Evolutionary conservation across 2,888 invertebrate species (phyloP), one percentile per base, ranked within the genome.

Genomic region (Orchesellides sinensis): DNA sequence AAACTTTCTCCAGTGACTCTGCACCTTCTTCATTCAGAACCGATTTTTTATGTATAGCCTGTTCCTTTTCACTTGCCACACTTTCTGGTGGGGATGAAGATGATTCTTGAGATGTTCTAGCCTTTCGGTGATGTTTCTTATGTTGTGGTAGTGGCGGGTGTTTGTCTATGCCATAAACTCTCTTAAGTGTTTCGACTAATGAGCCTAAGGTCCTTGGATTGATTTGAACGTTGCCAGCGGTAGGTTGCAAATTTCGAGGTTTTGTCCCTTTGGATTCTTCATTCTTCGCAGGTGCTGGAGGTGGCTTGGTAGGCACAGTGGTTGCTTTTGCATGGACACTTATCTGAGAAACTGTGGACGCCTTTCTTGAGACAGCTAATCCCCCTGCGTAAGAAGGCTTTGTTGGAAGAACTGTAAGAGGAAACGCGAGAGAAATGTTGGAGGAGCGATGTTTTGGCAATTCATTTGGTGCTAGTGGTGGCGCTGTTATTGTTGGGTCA

Each of bases 201-300:
- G 79, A 79, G n/a, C 70, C 79, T 4, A 79, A 27, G 2, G 70
- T 79, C n/a, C 70, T 29, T 6, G 79, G 79, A n/a, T 72, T 65
- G 14, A 54, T 70, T 4, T 79, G 52, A 0, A 17, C 27, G n/a
- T 25, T 21, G 14, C 40, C 40, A 40, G 17, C 21, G 4, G 8
- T 27, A 23, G 17, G n/a, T n/a, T n/a, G n/a, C n/a, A n/a, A n/a
- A n/a, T n/a, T 45, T 54, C 23, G 40, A 2, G 75, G 75, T 45
- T 61, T 52, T 49, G 61, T 29, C 8, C 47, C 73, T 63, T 73
- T 63, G 19, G 27, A 73, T 6, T 27, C 4, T 2, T 45, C 29
- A 14, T 6, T 49, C 14, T 6, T 5, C 49, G 14, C 19, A 10
- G 49, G 47, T n/a, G 47, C 47, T 10, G n/a, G 47, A 47, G 47